Percentiles rank a stretch among this genome's conserved stretches.
These are phyloP conservation scores for Geococcyx californianus DNA, from an alignment of 2,113 vertebrate species.

Conservation along the genomic window DNA sequence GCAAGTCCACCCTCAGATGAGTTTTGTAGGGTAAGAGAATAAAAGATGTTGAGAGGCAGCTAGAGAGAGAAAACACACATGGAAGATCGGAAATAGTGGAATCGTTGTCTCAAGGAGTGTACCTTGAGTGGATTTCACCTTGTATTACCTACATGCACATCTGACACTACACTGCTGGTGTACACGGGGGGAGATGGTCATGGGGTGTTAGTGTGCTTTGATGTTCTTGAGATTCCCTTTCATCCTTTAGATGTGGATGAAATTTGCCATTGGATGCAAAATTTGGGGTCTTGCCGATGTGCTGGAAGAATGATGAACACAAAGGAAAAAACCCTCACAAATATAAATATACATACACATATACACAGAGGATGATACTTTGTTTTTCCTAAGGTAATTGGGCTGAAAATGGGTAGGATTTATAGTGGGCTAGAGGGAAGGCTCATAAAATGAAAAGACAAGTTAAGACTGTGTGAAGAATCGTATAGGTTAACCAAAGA, in stretches of 20 bases:
- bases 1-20: background rate
- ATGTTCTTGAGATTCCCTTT: background rate
- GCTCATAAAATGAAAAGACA: background rate
- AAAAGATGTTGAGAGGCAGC: background rate
- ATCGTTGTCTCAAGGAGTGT: background rate
- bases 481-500: background rate
- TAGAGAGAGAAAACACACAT: background rate
- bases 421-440: background rate
- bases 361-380: background rate
- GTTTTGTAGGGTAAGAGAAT: background rate
- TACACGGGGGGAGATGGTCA: too few relatives aligned
- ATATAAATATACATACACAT: fast-evolving
- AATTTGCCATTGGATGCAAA: background rate
- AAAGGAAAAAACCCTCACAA: background rate
- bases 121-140: background rate
- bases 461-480: background rate
- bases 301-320: background rate
- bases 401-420: background rate
- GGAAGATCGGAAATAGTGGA: background rate
- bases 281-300: background rate
- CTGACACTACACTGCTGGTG: background rate
- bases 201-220: background rate
- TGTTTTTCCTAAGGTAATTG: background rate
- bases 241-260: background rate
- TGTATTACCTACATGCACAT: background rate